Evolutionary conservation across 1,140 invertebrate genomes (phyloP).

Genomic region (Meloidogyne floridensis): DNA sequence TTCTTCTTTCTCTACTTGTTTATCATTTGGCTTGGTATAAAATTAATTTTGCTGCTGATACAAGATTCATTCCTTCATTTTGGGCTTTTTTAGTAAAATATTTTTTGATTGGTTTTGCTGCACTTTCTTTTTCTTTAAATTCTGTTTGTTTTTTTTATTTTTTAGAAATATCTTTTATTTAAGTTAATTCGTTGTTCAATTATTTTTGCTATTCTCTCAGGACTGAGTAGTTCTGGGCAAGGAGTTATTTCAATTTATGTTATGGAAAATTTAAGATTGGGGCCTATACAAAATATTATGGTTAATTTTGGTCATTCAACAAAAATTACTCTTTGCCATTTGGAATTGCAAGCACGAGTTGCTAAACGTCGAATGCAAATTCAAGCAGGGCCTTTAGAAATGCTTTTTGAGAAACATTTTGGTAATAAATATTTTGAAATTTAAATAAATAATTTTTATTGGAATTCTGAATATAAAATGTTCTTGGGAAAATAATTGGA

Average conservation of each 20-base stretch:
- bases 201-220: constrained; percentile 38
- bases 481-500: too few species aligned
- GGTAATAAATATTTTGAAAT: constrained; percentile 22
- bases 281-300: constrained; percentile 43
- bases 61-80: constrained; percentile 18
- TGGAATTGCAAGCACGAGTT: constrained; percentile 42
- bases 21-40: constrained; percentile 45
- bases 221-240: constrained; percentile 38
- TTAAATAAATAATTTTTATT: too few species aligned
- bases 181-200: constrained; percentile 47
- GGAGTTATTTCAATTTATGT: constrained; percentile 36
- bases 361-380: constrained; percentile 34
- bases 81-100: constrained; percentile 36
- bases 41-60: constrained; percentile 47
- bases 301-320: constrained; percentile 41
- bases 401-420: constrained; percentile 47
- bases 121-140: constrained; percentile 42
- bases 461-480: too few species aligned
- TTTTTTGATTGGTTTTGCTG: constrained; percentile 31
- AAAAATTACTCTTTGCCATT: constrained; percentile 43
- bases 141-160: constrained; percentile 24
- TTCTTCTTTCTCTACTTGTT: constrained; percentile 17
- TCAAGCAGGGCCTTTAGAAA: constrained; percentile 40
- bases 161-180: constrained; percentile 24
- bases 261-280: constrained; percentile 34